Evolutionary conservation across 1,140 invertebrate species (phyloP), one percentile per base, ranked within the genome.

Genomic region (Anadara kagoshimensis): DNA sequence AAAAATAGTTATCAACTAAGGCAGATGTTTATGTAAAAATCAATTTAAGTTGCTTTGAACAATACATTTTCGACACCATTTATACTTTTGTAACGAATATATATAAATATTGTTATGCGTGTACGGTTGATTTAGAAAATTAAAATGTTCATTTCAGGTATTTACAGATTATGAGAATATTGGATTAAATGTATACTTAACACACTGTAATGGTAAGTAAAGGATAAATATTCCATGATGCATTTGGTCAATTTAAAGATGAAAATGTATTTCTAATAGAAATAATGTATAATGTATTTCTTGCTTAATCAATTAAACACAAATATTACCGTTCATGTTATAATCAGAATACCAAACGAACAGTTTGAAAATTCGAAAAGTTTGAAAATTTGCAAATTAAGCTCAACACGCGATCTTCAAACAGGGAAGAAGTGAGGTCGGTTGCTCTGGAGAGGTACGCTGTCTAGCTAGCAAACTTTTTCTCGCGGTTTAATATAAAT

Each of bases 191-290:
- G 57, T 69, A 4, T 61, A 20, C n/a, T 14, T 69, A 20, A 29
- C 67, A 45, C 22, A 36, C 41, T 69, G 67, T 26, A 69, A 51
- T 62, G 67, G 67, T 69, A 41, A 29, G 67, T 61, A 44, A 5
- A 5, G 26, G 16, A 24, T 63, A 63, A 22, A 10, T 11, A 26
- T 12, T 12, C 22, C n/a, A n/a, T 59, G n/a, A n/a, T 29, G 10
- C 11, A 29, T 10, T 59, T 26, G 22, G 22, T 16, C 10, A 59
- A 24, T 10, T 47, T 47, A 59, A 10, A 59, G 10, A 8, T 56
- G 10, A 56, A 24, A 56, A n/a, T 56, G 10, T n/a, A n/a, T 8
- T 20, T 56, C 10, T 12, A 20, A 18, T 20, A 56, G 53, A 56
- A 56, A 47, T 10, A 47, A 47, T 47, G 45, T 47, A 47, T 10